A percentile compares a stretch with the other conserved stretches of the same genome.
phyloP scores from a whole-genome alignment of 2,113 vertebrate species.

The Tragelaphus imberbis region DNA sequence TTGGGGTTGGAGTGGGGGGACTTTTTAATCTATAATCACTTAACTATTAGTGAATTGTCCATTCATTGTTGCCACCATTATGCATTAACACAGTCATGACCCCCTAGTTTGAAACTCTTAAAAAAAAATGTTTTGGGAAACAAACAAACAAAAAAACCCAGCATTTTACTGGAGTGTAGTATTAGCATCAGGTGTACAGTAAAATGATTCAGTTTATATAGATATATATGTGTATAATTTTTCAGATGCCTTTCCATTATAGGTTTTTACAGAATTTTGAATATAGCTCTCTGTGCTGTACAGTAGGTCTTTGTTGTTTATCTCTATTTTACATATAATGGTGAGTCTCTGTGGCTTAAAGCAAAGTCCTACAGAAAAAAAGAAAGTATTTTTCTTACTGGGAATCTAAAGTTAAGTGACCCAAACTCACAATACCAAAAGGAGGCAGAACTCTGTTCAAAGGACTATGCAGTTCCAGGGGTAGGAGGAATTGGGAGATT shows the following conservation, averaged over 20 bases:
- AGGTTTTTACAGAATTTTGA: too few relatives aligned
- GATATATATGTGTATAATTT: not conserved
- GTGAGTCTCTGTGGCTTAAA: not conserved
- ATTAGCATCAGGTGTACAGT: too few relatives aligned
- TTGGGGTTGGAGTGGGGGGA: not conserved
- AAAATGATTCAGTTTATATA: not conserved
- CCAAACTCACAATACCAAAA: not conserved
- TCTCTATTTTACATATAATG: not conserved
- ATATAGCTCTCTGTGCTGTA: not conserved
- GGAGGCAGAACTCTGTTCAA: not conserved
- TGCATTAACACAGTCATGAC: fast-evolving
- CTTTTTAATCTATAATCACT: not conserved
- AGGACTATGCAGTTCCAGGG: fast-evolving
- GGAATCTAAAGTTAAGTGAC: not conserved
- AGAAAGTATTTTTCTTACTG: not conserved
- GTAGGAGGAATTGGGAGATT: not conserved
- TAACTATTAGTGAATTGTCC: not conserved
- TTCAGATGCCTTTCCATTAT: not conserved
- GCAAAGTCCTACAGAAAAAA: not conserved
- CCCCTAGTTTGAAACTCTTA: not conserved
- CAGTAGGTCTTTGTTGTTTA: not conserved
- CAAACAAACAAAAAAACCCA: not conserved
- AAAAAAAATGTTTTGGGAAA: fast-evolving
- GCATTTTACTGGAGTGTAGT: not conserved
- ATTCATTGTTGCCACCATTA: not conserved